These are phyloP conservation scores for Disparrhopalites patrizii DNA, from an alignment of 2,888 invertebrate genomes.

Conservation along the genomic window DNA sequence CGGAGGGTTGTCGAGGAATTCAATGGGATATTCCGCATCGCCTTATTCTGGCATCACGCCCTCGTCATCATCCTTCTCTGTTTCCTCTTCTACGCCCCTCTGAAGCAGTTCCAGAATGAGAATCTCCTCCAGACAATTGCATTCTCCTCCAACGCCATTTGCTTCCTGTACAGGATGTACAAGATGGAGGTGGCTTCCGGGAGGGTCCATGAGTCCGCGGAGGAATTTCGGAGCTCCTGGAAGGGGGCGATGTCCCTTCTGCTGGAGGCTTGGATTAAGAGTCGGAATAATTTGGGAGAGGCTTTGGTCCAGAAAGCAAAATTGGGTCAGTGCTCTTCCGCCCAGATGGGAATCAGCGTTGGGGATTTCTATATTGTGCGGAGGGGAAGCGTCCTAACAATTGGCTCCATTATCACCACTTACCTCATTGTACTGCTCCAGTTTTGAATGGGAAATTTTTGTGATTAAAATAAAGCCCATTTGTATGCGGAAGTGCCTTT, in stretches of 20 bases:
- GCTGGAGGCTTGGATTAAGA: background rate
- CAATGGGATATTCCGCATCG: background rate
- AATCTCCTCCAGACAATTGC: background rate
- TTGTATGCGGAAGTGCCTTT: too few relatives aligned
- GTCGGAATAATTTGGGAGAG: background rate
- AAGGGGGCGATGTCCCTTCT: background rate
- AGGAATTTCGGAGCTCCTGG: background rate
- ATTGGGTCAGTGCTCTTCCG: background rate
- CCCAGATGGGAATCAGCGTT: background rate
- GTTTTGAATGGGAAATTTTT: too few relatives aligned
- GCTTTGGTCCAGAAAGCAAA: background rate
- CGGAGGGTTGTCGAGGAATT: background rate
- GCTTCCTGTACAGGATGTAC: background rate
- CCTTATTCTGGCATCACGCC: background rate
- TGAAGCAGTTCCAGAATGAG: background rate
- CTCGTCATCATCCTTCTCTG: conserved; percentile 3
- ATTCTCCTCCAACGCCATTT: conserved; percentile 4
- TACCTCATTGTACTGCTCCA: conserved; percentile 6
- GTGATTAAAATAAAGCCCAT: too few relatives aligned
- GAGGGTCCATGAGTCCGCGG: background rate
- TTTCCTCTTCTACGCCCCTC: background rate
- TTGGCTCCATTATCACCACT: conserved; percentile 11
- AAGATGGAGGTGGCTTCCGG: background rate
- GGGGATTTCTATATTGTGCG: background rate
- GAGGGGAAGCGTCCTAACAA: background rate